Percentiles rank a stretch among this genome's conserved stretches.
Conservation (phyloP, 2,113 vertebrate genomes). For the Sander vitreus region DNA sequence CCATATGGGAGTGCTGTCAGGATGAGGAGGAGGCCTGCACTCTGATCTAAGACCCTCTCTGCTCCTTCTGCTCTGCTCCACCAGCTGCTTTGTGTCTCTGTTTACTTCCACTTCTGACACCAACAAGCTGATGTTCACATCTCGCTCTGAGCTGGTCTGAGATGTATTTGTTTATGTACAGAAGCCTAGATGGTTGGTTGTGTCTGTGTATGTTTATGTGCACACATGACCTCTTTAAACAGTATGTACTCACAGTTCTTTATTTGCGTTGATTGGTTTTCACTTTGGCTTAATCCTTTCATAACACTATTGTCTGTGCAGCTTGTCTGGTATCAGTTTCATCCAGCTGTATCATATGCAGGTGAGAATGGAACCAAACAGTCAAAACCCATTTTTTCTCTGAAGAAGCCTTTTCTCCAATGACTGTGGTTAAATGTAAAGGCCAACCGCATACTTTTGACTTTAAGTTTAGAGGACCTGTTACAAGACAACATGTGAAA, state of each 20-base stretch:
- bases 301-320: background rate
- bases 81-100: slow-evolving; percentile 46
- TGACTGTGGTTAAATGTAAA: background rate
- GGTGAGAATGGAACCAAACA: background rate
- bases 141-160: background rate
- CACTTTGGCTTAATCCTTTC: background rate
- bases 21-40: slow-evolving; percentile 15
- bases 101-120: slow-evolving; percentile 5
- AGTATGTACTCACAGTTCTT: background rate
- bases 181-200: background rate
- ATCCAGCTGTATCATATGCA: background rate
- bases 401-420: background rate
- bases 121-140: background rate
- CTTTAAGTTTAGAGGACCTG: background rate
- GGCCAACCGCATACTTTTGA: background rate
- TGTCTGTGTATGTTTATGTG: background rate
- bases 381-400: background rate
- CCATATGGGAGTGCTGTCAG: slow-evolving; percentile 50
- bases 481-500: background rate
- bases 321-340: background rate
- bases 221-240: background rate
- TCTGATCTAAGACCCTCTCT: slow-evolving; percentile 34
- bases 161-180: background rate
- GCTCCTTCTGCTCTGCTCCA: slow-evolving; percentile 18
- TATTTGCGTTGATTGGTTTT: background rate